These are phyloP conservation scores for Rhabdophis nuchalis DNA, from an alignment of 2,797 vertebrate genomes.

Conservation along the genomic window DNA sequence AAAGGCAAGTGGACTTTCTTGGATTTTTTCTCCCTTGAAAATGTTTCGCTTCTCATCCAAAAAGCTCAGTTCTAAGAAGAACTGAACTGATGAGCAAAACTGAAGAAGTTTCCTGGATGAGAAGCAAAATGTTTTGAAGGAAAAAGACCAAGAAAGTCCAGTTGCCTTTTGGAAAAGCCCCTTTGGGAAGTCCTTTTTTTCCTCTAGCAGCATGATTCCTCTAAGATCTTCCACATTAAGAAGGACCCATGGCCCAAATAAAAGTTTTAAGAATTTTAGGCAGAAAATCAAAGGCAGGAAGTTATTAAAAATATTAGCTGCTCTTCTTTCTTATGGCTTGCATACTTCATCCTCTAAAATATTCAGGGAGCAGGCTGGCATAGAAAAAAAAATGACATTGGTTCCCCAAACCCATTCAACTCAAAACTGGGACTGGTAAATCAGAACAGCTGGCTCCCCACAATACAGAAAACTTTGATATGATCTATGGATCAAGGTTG, in stretches of 20 bases:
- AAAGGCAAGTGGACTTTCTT: neutral
- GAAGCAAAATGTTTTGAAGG: neutral
- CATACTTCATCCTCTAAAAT: neutral
- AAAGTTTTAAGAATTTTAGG: neutral
- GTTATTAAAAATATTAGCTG: neutral
- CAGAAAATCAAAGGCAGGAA: neutral
- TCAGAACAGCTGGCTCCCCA: neutral
- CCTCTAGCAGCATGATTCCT: neutral
- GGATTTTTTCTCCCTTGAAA: neutral
- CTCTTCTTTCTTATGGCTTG: neutral
- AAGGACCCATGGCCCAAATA: neutral
- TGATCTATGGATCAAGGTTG: neutral
- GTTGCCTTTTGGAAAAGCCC: neutral
- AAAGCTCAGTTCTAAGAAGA: neutral
- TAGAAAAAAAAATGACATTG: neutral
- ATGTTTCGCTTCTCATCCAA: neutral
- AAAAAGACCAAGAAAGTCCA: neutral
- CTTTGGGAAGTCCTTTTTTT: neutral
- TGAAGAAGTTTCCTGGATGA: neutral
- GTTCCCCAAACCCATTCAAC: neutral
- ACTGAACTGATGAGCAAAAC: no score
- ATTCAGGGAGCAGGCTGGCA: neutral
- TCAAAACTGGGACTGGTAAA: neutral
- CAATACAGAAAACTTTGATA: neutral
- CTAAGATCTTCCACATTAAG: neutral